Percentiles rank a stretch among this genome's conserved stretches.
phyloP scores from a whole-genome alignment of 2,113 vertebrate genomes.

The Atractosteus spatula region DNA sequence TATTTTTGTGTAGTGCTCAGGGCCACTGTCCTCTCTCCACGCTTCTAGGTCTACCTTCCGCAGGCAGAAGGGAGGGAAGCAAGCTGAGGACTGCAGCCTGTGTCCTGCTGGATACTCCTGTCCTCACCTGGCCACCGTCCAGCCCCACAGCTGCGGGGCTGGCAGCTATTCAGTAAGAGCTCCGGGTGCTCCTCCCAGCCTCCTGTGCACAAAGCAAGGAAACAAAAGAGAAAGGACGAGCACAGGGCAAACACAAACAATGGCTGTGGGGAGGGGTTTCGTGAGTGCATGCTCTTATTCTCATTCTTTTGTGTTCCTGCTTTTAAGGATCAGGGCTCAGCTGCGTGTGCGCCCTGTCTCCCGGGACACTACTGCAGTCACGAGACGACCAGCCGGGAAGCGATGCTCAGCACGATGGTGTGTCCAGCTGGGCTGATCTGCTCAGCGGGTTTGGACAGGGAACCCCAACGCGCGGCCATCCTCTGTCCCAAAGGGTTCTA shows the following conservation, averaged over 20 bases:
- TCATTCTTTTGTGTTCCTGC: slow-evolving; percentile 19
- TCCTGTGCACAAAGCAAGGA: no score
- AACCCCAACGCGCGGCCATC: slow-evolving; percentile 64
- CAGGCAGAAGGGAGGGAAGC: slow-evolving; percentile 56
- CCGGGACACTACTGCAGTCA: slow-evolving; percentile 79
- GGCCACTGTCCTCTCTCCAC: slow-evolving; percentile 15
- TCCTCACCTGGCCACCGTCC: slow-evolving; percentile 69
- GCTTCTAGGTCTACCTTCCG: slow-evolving; percentile 69
- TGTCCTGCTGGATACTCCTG: slow-evolving; percentile 82
- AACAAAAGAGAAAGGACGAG: no score
- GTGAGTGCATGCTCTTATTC: slow-evolving; percentile 33
- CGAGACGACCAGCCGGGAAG: slow-evolving; percentile 72
- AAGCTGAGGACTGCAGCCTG: slow-evolving; percentile 62
- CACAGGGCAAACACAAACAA: no score
- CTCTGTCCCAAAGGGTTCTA: slow-evolving; percentile 81
- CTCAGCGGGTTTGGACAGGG: slow-evolving; percentile 68
- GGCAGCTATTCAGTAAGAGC: slow-evolving; percentile 85
- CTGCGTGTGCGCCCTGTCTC: slow-evolving; percentile 69
- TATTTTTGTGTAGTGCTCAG: not conserved
- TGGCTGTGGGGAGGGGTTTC: no score
- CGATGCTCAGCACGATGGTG: slow-evolving; percentile 74
- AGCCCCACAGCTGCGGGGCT: slow-evolving; percentile 66
- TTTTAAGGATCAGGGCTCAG: slow-evolving; percentile 70
- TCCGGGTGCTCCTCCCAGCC: no score
- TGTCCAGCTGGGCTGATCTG: slow-evolving; percentile 81